phyloP scores from a whole-genome alignment of 2,888 invertebrate genomes.

The Itoplectis maculator region DNA sequence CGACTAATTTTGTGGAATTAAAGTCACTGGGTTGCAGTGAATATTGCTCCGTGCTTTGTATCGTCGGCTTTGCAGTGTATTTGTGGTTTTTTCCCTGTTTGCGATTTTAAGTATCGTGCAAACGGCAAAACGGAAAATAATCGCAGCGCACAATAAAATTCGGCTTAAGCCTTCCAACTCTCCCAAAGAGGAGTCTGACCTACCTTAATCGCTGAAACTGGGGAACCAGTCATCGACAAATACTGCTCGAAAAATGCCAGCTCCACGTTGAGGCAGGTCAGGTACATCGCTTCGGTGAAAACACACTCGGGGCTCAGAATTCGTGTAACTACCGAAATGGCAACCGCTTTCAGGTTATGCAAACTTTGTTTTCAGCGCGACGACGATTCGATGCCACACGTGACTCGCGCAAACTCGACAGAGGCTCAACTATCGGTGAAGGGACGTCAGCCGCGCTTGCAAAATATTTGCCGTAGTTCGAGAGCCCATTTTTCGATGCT shows the following conservation, averaged over 20 bases:
- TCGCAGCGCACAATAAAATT: slow-evolving; percentile 65
- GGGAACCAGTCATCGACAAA: slow-evolving; percentile 18
- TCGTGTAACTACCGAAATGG: slow-evolving; percentile 17
- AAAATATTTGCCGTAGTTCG: not conserved
- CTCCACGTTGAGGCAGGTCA: not conserved
- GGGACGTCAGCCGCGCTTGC: not conserved
- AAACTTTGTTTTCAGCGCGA: slow-evolving; percentile 13
- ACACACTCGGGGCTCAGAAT: slow-evolving; percentile 1
- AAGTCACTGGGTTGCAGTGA: slow-evolving; percentile 51
- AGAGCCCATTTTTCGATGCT: not conserved
- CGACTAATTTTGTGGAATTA: slow-evolving; percentile 66
- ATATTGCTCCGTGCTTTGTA: slow-evolving; percentile 27
- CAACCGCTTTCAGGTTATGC: slow-evolving; percentile 24
- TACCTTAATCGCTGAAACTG: slow-evolving; percentile 46
- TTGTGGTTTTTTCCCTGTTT: not conserved
- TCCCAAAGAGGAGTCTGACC: slow-evolving; percentile 48
- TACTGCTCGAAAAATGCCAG: not conserved
- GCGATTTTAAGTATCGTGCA: slow-evolving; percentile 21
- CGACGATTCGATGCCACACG: not conserved
- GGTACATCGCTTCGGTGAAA: slow-evolving; percentile 31
- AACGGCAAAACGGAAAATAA: slow-evolving; percentile 52
- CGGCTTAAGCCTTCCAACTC: slow-evolving; percentile 56
- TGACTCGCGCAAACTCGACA: slow-evolving; percentile 8
- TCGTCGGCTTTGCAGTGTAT: slow-evolving; percentile 4
- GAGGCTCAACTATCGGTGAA: not conserved